Percentiles rank a stretch among this genome's conserved stretches.
Conservation (phyloP, 2,113 vertebrate species). For the Pluvialis apricaria region DNA sequence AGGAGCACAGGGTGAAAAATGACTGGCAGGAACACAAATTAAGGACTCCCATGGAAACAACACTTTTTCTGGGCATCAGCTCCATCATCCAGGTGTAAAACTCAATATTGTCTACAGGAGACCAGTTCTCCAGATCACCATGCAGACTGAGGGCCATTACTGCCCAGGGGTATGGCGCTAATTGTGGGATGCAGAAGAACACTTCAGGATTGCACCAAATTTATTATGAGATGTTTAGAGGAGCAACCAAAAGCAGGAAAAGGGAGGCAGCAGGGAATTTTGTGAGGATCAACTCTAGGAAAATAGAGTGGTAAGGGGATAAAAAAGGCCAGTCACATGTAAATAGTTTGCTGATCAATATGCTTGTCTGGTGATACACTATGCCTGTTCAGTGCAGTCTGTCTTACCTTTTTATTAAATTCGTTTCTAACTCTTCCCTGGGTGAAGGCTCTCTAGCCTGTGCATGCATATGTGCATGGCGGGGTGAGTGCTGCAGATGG, state of each 20-base stretch:
- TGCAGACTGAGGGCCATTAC: background rate
- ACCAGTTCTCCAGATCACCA: background rate
- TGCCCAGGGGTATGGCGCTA: background rate
- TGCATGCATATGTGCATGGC: no score
- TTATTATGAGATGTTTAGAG: background rate
- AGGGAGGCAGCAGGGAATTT: background rate
- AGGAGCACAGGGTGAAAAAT: background rate
- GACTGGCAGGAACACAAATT: background rate
- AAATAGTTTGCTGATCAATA: background rate
- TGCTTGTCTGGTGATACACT: background rate
- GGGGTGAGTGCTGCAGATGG: no score
- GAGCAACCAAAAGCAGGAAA: background rate
- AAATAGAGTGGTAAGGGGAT: background rate
- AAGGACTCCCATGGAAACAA: background rate
- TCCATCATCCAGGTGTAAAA: background rate
- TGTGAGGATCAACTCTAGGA: background rate
- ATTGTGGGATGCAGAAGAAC: background rate
- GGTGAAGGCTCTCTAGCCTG: no score
- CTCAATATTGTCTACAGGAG: background rate
- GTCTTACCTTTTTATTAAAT: background rate
- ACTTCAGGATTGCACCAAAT: background rate
- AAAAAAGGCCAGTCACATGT: accelerated
- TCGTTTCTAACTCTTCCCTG: background rate
- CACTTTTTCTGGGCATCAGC: background rate
- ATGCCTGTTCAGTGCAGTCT: background rate